Conservation (phyloP, 2,113 vertebrate species). For the Ageneiosus marmoratus region DNA sequence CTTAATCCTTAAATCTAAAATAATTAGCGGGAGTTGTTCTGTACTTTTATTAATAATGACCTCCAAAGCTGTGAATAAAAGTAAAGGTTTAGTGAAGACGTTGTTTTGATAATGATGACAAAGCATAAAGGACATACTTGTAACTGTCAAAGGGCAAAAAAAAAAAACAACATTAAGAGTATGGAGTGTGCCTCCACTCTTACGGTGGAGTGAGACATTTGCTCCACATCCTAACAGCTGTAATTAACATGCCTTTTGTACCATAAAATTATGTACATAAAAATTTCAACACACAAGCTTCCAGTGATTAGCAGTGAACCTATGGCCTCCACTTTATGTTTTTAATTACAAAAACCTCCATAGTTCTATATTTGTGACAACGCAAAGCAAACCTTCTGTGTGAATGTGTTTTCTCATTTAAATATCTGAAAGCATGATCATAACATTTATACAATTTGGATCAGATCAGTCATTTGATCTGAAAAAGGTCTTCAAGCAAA, state of each 20-base stretch:
- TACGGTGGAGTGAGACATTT: neutral
- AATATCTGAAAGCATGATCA: neutral
- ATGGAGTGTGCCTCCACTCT: neutral
- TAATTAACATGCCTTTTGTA: neutral
- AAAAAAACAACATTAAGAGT: slow-evolving; percentile 2
- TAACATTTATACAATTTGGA: neutral
- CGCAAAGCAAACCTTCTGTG: neutral
- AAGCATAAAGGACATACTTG: neutral
- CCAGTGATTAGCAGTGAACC: neutral
- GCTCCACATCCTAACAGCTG: neutral
- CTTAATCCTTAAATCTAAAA: slow-evolving; percentile 11
- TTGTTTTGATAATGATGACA: neutral
- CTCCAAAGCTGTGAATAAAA: neutral
- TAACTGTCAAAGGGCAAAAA: neutral
- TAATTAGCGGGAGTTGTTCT: neutral
- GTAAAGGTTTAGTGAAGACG: neutral
- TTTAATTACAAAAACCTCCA: neutral
- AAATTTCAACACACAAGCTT: too few species aligned
- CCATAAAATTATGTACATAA: neutral
- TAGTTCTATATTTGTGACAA: neutral
- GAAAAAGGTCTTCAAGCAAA: too few species aligned
- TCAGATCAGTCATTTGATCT: too few species aligned
- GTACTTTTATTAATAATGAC: neutral
- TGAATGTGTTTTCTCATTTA: neutral
- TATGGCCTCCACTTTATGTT: neutral